phyloP scores from a whole-genome alignment of 2,113 vertebrate species.

The Columba janthina region DNA sequence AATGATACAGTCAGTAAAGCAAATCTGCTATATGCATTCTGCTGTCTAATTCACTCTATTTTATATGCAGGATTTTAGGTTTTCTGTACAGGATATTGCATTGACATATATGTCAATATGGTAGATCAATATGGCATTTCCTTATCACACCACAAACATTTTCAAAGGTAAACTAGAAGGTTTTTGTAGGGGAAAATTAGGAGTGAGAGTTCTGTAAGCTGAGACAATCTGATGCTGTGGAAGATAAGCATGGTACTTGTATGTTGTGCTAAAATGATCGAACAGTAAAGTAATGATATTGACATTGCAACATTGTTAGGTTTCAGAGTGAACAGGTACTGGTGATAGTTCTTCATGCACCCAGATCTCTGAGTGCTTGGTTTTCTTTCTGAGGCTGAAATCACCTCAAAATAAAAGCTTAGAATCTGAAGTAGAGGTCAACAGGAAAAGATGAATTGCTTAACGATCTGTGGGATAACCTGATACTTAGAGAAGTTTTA shows the following conservation, averaged over 20 bases:
- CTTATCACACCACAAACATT: background rate
- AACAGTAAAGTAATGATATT: background rate
- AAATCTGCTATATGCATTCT: background rate
- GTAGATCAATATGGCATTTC: constrained; percentile 14
- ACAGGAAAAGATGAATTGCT: background rate
- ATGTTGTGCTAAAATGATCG: background rate
- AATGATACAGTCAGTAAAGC: background rate
- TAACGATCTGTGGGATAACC: background rate
- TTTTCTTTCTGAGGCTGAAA: background rate
- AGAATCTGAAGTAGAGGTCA: background rate
- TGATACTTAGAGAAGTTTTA: background rate
- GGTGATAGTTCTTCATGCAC: background rate
- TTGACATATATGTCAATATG: background rate
- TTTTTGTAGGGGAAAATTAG: background rate
- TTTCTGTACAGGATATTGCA: background rate
- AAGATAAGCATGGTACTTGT: background rate
- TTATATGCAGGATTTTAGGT: background rate
- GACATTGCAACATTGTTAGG: background rate
- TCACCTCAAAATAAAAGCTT: background rate
- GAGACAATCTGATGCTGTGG: background rate
- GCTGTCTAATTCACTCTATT: background rate
- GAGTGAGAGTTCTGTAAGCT: background rate
- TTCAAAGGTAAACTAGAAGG: background rate
- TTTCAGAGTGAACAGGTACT: background rate
- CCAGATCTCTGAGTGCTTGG: background rate